Conservation (phyloP, 2,113 vertebrate genomes). For the Tetraodon nigroviridis region DNA sequence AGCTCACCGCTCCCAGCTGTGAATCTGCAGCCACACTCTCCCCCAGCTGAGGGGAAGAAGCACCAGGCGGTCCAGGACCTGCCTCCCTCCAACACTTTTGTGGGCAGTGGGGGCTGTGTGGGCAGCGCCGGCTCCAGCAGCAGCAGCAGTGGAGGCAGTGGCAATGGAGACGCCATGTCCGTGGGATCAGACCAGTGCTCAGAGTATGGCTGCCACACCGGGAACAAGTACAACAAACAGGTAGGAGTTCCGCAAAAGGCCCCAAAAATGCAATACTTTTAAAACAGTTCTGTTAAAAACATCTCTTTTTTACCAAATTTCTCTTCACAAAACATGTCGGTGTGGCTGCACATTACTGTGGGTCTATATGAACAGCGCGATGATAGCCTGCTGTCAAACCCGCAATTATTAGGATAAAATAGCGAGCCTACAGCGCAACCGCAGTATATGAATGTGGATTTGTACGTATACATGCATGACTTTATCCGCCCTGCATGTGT, state of each 20-base stretch:
- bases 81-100: conserved; percentile 96
- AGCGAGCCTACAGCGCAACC: conserved; percentile 29
- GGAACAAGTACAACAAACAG: conserved; percentile 98
- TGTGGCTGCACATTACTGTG: conserved; percentile 18
- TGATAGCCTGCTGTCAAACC: conserved; percentile 20
- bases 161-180: conserved; percentile 88
- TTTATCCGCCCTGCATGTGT: conserved; percentile 1
- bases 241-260: conserved; percentile 70
- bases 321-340: conserved; percentile 49
- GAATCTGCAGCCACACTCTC: conserved; percentile 92
- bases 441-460: conserved; percentile 15
- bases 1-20: conserved; percentile 94
- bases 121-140: conserved; percentile 70
- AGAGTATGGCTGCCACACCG: conserved; percentile 94
- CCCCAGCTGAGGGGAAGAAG: conserved; percentile 90
- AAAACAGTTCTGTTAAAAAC: conserved; percentile 16
- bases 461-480: conserved; percentile 22
- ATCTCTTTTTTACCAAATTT: conserved; percentile 22
- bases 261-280: too few relatives aligned
- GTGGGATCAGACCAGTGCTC: conserved; percentile 96
- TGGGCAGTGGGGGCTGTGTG: conserved; percentile 81
- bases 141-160: conserved; percentile 69
- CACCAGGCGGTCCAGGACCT: conserved; percentile 97
- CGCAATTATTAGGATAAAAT: conserved; percentile 47
- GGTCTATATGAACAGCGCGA: conserved; percentile 45